phyloP scores from a whole-genome alignment of 2,113 vertebrate species.

The Cyphomyrus plagiostoma region DNA sequence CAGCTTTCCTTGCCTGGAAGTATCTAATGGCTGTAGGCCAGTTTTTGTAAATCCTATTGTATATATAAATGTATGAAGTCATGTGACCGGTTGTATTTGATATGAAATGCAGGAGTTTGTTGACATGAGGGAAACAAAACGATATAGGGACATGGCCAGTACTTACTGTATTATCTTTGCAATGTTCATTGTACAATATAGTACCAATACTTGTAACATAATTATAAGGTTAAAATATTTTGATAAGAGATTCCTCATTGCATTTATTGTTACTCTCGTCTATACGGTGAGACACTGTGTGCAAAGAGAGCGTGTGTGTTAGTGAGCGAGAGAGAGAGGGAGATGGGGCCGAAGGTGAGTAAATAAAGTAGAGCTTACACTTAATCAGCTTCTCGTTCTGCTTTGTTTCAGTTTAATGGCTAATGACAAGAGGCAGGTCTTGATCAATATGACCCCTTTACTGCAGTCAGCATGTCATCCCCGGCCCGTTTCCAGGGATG shows the following conservation, averaged over 20 bases:
- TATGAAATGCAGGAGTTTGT: slow-evolving; percentile 26
- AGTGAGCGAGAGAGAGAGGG: neutral
- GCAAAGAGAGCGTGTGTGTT: neutral
- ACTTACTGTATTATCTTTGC: slow-evolving; percentile 38
- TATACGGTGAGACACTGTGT: slow-evolving; percentile 34
- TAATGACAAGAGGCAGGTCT: neutral
- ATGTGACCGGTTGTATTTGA: slow-evolving; percentile 45
- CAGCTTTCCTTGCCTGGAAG: neutral
- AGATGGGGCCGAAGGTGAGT: neutral
- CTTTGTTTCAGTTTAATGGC: slow-evolving; percentile 13
- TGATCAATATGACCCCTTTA: slow-evolving; percentile 4
- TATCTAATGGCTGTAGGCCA: slow-evolving; percentile 26
- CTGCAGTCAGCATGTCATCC: neutral
- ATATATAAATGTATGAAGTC: slow-evolving; percentile 48
- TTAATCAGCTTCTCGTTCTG: slow-evolving; percentile 7
- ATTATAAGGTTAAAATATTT: slow-evolving; percentile 57
- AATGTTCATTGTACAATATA: slow-evolving; percentile 53
- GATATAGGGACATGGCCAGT: slow-evolving; percentile 59
- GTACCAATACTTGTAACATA: slow-evolving; percentile 56
- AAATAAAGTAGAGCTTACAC: slow-evolving; percentile 22
- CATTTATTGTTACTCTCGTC: slow-evolving; percentile 53
- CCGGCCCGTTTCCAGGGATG: neutral
- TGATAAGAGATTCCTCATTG: slow-evolving; percentile 54
- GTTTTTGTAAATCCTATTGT: slow-evolving; percentile 45
- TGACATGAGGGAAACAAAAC: slow-evolving; percentile 21